A percentile compares a stretch with the other conserved stretches of the same genome.
Conservation (phyloP, 2,113 vertebrate genomes). For the Anoura caudifer region DNA sequence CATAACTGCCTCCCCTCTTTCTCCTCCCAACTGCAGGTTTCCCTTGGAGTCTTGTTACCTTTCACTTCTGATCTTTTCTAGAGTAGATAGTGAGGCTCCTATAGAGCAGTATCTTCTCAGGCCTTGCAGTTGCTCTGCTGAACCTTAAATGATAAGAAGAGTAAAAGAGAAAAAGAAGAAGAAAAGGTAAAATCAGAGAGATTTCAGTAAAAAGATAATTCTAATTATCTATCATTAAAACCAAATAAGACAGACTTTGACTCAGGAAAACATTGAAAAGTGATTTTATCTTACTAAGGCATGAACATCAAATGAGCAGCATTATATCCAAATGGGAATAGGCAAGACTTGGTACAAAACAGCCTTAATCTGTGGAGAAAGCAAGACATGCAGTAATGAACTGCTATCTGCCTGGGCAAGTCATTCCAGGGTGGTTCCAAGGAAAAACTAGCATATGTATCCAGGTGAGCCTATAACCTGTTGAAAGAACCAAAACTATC, state of each 20-base stretch:
- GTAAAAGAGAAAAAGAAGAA: neutral
- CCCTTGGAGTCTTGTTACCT: neutral
- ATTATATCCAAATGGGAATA: neutral
- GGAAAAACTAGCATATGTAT: neutral
- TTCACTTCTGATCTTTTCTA: neutral
- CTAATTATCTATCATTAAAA: neutral
- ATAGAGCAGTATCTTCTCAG: neutral
- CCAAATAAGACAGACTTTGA: neutral
- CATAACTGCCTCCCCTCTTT: neutral
- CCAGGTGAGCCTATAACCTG: neutral
- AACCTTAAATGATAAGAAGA: neutral
- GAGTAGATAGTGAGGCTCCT: neutral
- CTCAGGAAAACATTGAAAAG: neutral
- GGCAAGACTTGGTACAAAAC: neutral
- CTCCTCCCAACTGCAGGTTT: neutral
- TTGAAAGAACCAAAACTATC: neutral
- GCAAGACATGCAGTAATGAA: neutral
- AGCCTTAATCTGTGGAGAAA: neutral
- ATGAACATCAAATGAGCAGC: neutral
- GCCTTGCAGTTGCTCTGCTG: neutral
- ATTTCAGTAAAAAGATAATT: neutral
- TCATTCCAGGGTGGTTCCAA: neutral
- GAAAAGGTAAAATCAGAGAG: neutral
- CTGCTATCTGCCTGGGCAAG: neutral
- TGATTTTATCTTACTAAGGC: neutral